Base-by-base conservation (phyloP, 2,888 invertebrate genomes). In the Pedicia rivosa region DNA sequence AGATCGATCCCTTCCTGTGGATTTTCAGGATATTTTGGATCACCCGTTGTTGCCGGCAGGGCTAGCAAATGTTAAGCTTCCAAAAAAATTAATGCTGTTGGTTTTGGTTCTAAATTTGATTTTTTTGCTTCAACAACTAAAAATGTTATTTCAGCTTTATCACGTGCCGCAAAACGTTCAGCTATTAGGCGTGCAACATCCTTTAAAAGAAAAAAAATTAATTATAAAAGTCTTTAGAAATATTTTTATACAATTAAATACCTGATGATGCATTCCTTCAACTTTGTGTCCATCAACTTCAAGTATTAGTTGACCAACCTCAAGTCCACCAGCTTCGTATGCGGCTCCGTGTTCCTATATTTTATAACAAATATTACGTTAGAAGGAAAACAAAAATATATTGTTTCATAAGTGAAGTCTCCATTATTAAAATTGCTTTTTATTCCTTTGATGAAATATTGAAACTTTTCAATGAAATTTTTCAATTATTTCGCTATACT, bases 261-360 rank as follows among this genome's bases (percentile, higher is more conserved):
- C 61, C 52, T 82, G 82, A 60, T 90, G 90, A 50, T 80, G 80
- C 57, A 88, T 67, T 40, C 84, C 82, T 56, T 76, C 72, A 40
- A 78, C 77, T 40, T 74, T 66, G 55, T 74, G 73, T 43, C 90
- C 88, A 58, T 90, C 86, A 47, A 90, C 86, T 59, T 90, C 88
- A 46, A 94, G 69, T 53, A 95, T 90, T 46, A 92, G 69, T 64
- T 94, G 92, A 40, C 94, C 94, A 45, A 91, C 88, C 62, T 90
- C 86, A 46, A 95, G 67, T 41, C 90, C 90, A 28, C 90, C 91
- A 32, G 90, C 87, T 56, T 83, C 82, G 59, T 76, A 86, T 29
- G 94, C 94, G 41, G 92, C 90, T 37, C 94, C 94, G 59, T 87
- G 86, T 64, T 90, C 88, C 91, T 92, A 60, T 12, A 65, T n/a